phyloP scores from a whole-genome alignment of 2,888 invertebrate genomes.

The Philopedon plagiatum region DNA sequence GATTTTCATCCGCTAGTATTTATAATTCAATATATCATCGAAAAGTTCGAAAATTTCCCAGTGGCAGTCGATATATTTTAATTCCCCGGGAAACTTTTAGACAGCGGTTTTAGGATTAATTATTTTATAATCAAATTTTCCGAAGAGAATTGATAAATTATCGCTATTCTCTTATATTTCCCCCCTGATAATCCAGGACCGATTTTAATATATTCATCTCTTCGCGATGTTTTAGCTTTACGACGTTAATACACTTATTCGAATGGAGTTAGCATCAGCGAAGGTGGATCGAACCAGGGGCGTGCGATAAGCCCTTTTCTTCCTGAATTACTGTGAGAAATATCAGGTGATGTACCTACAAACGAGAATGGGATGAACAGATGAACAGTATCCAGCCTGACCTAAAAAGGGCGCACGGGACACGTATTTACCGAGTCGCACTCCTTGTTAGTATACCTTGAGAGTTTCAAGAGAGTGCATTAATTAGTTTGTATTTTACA shows the following conservation, averaged over 20 bases:
- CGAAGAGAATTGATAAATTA: conserved; percentile 54
- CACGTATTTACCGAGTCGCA: too few species aligned
- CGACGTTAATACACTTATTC: conserved; percentile 12
- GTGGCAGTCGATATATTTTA: conserved; percentile 60
- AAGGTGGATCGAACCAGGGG: background rate
- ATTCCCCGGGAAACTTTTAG: conserved; percentile 57
- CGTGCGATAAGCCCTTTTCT: too few species aligned
- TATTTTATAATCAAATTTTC: conserved; percentile 55
- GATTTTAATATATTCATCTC: conserved; percentile 42
- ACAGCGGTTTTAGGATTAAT: conserved; percentile 55
- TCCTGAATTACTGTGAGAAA: too few species aligned
- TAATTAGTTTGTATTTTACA: too few species aligned
- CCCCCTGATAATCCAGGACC: conserved; percentile 20
- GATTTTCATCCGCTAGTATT: conserved; percentile 49
- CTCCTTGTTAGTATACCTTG: too few species aligned
- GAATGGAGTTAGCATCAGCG: background rate
- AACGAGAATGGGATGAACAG: too few species aligned
- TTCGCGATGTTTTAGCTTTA: conserved; percentile 15
- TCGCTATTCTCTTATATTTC: conserved; percentile 49
- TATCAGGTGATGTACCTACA: too few species aligned
- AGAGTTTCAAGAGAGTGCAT: too few species aligned
- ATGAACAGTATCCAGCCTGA: too few species aligned
- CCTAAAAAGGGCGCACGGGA: too few species aligned
- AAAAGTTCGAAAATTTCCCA: conserved; percentile 54
- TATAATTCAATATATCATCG: conserved; percentile 60